Evolutionary conservation across 2,797 vertebrate genomes (phyloP).

Genomic region (Chelon auratus): DNA sequence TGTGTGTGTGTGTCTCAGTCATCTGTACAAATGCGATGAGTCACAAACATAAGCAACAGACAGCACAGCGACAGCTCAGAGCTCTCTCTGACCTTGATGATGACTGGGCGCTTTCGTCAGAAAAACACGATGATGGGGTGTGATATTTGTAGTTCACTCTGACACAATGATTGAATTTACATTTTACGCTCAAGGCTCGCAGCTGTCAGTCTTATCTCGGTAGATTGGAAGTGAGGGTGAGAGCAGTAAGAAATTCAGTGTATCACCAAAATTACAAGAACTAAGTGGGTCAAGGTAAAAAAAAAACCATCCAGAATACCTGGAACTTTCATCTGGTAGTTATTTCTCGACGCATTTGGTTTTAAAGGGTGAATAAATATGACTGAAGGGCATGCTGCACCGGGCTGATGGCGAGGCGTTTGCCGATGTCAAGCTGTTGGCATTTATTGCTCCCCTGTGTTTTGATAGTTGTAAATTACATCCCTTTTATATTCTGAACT

Average conservation of each 20-base stretch:
- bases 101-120: slow-evolving; percentile 11
- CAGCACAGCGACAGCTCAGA: not conserved
- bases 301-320: no score
- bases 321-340: no score
- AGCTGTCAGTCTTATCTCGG: not conserved
- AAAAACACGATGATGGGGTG: not conserved
- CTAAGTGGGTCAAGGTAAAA: rapidly evolving
- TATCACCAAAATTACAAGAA: not conserved
- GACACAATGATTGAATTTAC: slow-evolving; percentile 26
- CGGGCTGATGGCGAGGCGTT: no score
- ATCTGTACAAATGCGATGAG: slow-evolving; percentile 41
- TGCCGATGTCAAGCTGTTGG: no score
- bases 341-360: no score
- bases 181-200: not conserved
- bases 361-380: no score
- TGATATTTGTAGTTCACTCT: slow-evolving; percentile 8
- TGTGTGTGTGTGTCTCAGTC: slow-evolving; percentile 1
- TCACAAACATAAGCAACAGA: slow-evolving; percentile 31
- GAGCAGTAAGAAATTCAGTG: not conserved
- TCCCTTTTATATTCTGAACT: no score
- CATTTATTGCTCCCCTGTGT: no score
- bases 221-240: not conserved
- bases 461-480: no score
- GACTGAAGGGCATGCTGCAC: no score
- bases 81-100: slow-evolving; percentile 20